Percentiles rank a stretch among this genome's conserved stretches.
Evolutionary conservation across 2,797 vertebrate species (phyloP).

Genomic region (Sebastes aleutianus): DNA sequence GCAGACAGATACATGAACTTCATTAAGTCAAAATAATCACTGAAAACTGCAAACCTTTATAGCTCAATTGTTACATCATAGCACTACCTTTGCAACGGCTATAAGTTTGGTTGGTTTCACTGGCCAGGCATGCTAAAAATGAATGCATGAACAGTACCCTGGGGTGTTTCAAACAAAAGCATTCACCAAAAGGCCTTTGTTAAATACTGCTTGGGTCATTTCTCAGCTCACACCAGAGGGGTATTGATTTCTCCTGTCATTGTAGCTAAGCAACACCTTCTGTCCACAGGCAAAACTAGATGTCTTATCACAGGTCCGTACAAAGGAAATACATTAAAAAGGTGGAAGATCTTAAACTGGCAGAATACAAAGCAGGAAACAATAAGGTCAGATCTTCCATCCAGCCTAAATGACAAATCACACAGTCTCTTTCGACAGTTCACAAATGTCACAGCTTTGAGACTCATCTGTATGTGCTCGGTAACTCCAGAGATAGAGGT

Average conservation of each 20-base stretch:
- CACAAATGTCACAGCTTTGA: conserved; percentile 25
- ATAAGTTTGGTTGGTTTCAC: background rate
- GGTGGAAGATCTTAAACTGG: conserved; percentile 2
- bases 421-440: background rate
- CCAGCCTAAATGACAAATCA: conserved; percentile 6
- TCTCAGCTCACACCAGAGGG: conserved; percentile 41
- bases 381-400: background rate
- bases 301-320: conserved; percentile 27
- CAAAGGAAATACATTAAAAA: conserved; percentile 23
- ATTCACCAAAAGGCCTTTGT: conserved; percentile 29
- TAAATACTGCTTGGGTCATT: conserved; percentile 54
- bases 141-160: background rate
- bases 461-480: conserved; percentile 6
- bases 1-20: conserved; percentile 31
- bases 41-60: background rate
- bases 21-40: conserved; percentile 17
- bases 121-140: conserved; percentile 13
- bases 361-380: conserved; percentile 5
- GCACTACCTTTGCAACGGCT: background rate
- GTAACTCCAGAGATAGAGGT: conserved; percentile 11
- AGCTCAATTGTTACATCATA: background rate
- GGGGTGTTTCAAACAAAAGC: conserved; percentile 32
- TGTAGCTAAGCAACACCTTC: conserved; percentile 67
- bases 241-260: conserved; percentile 66
- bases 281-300: conserved; percentile 39